A percentile compares a stretch with the other conserved stretches of the same genome.
phyloP scores from a whole-genome alignment of 2,888 invertebrate species.

The Lasioglossum malachurum region DNA sequence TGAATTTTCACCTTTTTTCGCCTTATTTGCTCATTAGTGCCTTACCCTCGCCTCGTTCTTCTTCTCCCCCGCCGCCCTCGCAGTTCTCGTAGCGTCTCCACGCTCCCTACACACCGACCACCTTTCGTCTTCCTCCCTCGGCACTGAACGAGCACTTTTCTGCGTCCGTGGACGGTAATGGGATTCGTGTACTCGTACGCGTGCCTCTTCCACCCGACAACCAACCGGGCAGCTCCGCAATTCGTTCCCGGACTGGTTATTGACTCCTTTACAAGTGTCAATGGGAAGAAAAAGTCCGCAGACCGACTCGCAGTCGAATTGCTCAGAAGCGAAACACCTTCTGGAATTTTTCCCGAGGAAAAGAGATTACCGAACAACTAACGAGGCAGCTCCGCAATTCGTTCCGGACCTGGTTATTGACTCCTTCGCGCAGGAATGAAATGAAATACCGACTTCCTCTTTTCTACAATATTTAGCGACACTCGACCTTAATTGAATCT shows the following conservation, averaged over 20 bases:
- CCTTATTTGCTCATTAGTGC: constrained; percentile 81
- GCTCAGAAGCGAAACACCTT: neutral
- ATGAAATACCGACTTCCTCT: neutral
- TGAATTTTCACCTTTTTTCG: constrained; percentile 82
- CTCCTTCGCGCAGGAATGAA: neutral
- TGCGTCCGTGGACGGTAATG: constrained; percentile 36
- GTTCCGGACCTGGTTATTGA: neutral
- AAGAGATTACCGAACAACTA: neutral
- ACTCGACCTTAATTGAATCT: constrained; percentile 16
- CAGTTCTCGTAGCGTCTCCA: constrained; percentile 24
- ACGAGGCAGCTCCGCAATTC: neutral
- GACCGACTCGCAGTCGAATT: neutral
- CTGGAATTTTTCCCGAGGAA: neutral
- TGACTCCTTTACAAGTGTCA: neutral
- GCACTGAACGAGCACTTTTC: constrained; percentile 41
- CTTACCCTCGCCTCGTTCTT: constrained; percentile 72
- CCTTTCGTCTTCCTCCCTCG: constrained; percentile 39
- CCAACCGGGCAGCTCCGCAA: neutral
- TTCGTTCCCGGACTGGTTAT: neutral
- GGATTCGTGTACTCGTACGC: constrained; percentile 32
- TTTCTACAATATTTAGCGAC: neutral
- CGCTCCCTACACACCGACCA: constrained; percentile 26
- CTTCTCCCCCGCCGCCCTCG: constrained; percentile 20
- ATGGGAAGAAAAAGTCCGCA: neutral
- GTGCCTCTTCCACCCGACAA: neutral